These are phyloP conservation scores for Prosapia bicincta DNA, from an alignment of 2,888 invertebrate species.

Conservation along the genomic window DNA sequence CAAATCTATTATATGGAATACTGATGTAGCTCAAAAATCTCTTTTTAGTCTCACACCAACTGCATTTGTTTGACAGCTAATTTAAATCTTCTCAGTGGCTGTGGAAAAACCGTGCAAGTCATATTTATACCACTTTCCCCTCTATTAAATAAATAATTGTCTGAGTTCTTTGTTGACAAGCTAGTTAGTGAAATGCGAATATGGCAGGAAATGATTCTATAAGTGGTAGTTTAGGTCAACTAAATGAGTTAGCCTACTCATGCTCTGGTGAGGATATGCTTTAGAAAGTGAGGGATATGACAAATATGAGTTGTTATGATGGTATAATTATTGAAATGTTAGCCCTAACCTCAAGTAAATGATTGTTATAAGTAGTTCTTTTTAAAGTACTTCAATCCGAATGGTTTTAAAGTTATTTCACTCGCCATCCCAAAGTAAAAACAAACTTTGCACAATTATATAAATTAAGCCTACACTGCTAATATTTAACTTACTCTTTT, in stretches of 20 bases:
- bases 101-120: background rate
- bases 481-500: too few relatives aligned
- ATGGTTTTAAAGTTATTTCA: too few relatives aligned
- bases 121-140: background rate
- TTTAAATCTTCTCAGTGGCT: background rate
- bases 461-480: too few relatives aligned
- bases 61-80: background rate
- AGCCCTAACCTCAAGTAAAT: background rate
- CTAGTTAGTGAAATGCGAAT: background rate
- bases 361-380: too few relatives aligned
- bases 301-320: background rate
- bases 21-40: background rate
- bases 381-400: too few relatives aligned
- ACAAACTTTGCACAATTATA: too few relatives aligned
- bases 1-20: background rate
- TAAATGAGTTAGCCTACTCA: background rate
- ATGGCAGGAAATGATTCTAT: background rate
- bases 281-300: background rate
- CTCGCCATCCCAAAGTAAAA: too few relatives aligned
- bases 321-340: background rate
- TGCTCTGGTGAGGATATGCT: background rate
- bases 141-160: background rate
- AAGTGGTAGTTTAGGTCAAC: background rate
- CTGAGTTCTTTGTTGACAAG: background rate
- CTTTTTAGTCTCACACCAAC: background rate